Evolutionary conservation across 2,113 vertebrate species (phyloP), one percentile per base, ranked within the genome.

Genomic region (Phaethornis superciliosus): DNA sequence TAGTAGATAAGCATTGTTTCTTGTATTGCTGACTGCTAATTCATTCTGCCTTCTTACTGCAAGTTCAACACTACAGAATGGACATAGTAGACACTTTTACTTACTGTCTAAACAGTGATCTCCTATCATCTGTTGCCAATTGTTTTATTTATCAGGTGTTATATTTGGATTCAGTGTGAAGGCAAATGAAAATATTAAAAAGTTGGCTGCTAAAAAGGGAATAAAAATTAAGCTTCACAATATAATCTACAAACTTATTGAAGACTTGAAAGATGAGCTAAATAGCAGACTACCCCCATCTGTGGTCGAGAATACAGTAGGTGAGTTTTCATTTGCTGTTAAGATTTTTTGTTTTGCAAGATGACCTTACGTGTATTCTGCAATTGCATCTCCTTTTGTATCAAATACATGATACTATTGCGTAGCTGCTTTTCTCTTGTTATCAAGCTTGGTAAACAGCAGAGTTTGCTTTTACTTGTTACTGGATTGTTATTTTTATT

Each of bases 161-260:
- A 96, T 99, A 52, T 99, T 99, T 79, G 99, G 99, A 51, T 99
- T 99, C 93, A 98, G 98, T 24, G 99, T 99, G 63, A 95, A 92
- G 33, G 98, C 97, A 69, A 97, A 91, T 89, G 98, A 96, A 88
- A 56, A 86, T 7, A 72, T 99, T 40, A 98, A 98, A 96, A 97
- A 98, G 92, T 89, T 98, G 93, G 99, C 99, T 81, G 81, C 86
- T n/a, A 98, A 97, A 92, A 98, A 97, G 16, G 96, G 97, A 92
- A 89, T 99, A 83, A 97, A 98, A 54, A 96, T 99, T 81, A 98
- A 97, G 76, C 97, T 99, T 26, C 98, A 99, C 95, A 97, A 55
- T 27, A 35, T 99, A 85, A 99, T 99, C 97, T 99, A 99, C 95
- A 98, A 96, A 59, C 97, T 99, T 46, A 86, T 99, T 44, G 99